Percentiles rank a stretch among this genome's conserved stretches.
phyloP scores from a whole-genome alignment of 2,113 vertebrate species.

The Protomyctophum bolini region DNA sequence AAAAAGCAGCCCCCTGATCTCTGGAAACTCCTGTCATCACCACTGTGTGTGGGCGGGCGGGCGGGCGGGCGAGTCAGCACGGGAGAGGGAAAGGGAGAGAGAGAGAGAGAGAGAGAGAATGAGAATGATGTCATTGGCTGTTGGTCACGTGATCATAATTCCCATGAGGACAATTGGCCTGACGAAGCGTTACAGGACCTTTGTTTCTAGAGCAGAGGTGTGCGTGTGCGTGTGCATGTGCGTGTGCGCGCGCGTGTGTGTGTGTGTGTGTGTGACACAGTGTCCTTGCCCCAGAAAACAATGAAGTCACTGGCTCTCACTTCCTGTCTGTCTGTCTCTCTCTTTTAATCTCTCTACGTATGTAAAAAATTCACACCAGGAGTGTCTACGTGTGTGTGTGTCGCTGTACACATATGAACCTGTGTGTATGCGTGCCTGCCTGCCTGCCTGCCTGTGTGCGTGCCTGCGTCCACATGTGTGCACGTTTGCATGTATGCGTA shows the following conservation, averaged over 20 bases:
- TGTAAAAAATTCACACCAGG: background rate
- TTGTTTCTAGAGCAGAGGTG: slow-evolving; percentile 54
- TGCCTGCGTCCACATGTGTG: background rate
- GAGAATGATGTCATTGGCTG: slow-evolving; percentile 59
- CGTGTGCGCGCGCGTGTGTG: background rate
- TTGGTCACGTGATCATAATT: slow-evolving; percentile 50
- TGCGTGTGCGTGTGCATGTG: background rate
- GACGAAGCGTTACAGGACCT: slow-evolving; percentile 50
- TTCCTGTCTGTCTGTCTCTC: background rate
- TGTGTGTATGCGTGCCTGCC: background rate
- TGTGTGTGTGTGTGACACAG: slow-evolving; percentile 1
- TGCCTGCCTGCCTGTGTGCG: background rate
- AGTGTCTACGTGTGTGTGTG: background rate
- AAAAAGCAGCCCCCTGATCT: slow-evolving; percentile 53
- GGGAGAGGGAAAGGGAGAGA: slow-evolving; percentile 17
- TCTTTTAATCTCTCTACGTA: background rate
- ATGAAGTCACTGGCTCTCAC: background rate
- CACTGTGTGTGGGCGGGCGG: too few relatives aligned
- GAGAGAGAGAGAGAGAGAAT: slow-evolving; percentile 6
- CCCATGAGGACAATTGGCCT: slow-evolving; percentile 42
- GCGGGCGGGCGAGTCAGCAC: too few relatives aligned
- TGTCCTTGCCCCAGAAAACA: slow-evolving; percentile 52
- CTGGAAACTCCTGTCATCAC: slow-evolving; percentile 58
- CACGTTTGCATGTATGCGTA: background rate
- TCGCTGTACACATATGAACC: background rate